Evolutionary conservation across 2,797 vertebrate genomes (phyloP), one percentile per base, ranked within the genome.

Genomic region (Galaxias olidus): DNA sequence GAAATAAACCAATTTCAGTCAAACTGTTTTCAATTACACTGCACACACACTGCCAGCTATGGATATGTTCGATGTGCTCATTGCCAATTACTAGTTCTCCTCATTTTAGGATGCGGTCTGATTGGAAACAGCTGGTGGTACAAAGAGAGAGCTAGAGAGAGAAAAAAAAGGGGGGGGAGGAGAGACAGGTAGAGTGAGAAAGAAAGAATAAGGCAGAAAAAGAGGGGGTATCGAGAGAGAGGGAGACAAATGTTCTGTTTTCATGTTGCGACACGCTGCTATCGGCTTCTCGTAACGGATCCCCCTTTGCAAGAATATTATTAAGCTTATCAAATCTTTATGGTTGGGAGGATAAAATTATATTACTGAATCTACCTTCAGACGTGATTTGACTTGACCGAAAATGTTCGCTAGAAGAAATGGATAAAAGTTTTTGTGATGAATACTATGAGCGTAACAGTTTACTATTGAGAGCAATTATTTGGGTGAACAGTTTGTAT

Each of bases 21-120:
- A 81, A 78, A 81, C 83, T 81, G 78, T 85, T 83, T 81, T 82
- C 76, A 79, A 78, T 82, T 82, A 82, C 71, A 76, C 65, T 43
- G 68, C 61, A 63, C 75, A 66, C 69, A 73, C 69, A 71, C 65
- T 68, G 69, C 66, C 47, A 59, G 67, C 60, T 68, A 65, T 69
- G 47, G 66, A 64, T 75, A 65, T 77, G 71, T 72, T 71, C 74
- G 71, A 77, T 72, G 63, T 79, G 68, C 71, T 82, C 72, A 69
- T 75, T 74, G 68, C 70, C 75, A 71, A 71, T 78, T 77, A 79
- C 71, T 66, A 78, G 40, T 72, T 63, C 63, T 69, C 42, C 63
- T 69, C 73, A 69, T 74, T 82, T 66, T 65, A 75, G 72, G 72
- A 75, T 73, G 72, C 66, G 61, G 66, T 59, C 68, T 80, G 73